Percentiles rank a stretch among this genome's conserved stretches.
These are phyloP conservation scores for Dugesia japonica DNA, from an alignment of 2,888 invertebrate genomes.

Conservation along the genomic window DNA sequence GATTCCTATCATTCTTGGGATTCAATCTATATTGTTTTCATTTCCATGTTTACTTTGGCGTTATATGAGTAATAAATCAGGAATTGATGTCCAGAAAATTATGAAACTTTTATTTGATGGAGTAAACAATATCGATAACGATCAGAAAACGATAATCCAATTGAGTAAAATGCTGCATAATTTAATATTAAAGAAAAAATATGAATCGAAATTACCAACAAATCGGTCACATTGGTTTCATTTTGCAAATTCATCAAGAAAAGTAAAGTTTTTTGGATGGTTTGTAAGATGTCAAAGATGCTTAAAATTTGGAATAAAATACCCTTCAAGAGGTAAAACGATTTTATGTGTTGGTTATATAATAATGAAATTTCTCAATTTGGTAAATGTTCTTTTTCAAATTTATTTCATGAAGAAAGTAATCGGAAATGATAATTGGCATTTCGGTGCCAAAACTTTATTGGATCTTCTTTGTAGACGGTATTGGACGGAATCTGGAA, in stretches of 20 bases:
- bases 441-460: neutral
- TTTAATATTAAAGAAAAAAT: neutral
- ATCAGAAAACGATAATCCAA: neutral
- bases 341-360: neutral
- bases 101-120: neutral
- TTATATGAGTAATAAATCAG: neutral
- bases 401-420: neutral
- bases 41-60: neutral
- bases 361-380: neutral
- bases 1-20: neutral
- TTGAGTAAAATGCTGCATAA: conserved; percentile 1
- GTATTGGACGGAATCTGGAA: neutral
- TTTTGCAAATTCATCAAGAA: neutral
- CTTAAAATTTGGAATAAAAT: neutral
- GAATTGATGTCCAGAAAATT: neutral
- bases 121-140: neutral
- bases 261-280: neutral
- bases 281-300: conserved; percentile 3
- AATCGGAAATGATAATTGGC: neutral
- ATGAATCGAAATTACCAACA: neutral
- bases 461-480: neutral
- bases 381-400: neutral
- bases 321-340: neutral
- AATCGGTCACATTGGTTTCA: neutral
- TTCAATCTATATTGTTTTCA: neutral